A percentile compares a stretch with the other conserved stretches of the same genome.
Conservation (phyloP, 2,113 vertebrate genomes). For the Chaetops frenatus region DNA sequence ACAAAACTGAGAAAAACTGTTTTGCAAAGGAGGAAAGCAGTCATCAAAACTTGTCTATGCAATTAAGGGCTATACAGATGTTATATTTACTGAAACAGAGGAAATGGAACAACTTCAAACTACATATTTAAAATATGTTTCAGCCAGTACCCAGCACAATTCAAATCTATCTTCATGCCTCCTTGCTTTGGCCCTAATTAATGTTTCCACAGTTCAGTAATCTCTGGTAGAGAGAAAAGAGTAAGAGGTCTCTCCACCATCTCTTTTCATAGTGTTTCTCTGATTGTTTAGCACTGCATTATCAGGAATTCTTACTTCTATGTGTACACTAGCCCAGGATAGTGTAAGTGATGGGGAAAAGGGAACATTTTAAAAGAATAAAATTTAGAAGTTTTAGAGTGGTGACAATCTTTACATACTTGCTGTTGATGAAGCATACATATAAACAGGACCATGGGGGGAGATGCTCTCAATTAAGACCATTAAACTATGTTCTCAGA, state of each 20-base stretch:
- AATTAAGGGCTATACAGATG: background rate
- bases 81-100: background rate
- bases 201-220: background rate
- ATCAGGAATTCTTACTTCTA: background rate
- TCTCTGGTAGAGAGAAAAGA: background rate
- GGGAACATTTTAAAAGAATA: background rate
- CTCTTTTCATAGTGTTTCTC: background rate
- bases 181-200: background rate
- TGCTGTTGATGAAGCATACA: background rate
- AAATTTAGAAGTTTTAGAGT: background rate
- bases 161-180: background rate
- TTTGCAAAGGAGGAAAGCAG: background rate
- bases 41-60: background rate
- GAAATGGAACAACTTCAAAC: background rate
- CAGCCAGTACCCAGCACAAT: background rate
- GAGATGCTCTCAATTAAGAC: background rate
- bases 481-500: background rate
- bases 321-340: background rate
- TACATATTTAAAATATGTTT: background rate
- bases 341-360: background rate
- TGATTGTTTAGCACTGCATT: background rate
- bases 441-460: accelerated
- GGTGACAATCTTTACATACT: background rate
- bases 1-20: background rate
- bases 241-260: background rate